These are phyloP conservation scores for Sphenodon punctatus DNA, from an alignment of 2,797 vertebrate species.

Conservation along the genomic window DNA sequence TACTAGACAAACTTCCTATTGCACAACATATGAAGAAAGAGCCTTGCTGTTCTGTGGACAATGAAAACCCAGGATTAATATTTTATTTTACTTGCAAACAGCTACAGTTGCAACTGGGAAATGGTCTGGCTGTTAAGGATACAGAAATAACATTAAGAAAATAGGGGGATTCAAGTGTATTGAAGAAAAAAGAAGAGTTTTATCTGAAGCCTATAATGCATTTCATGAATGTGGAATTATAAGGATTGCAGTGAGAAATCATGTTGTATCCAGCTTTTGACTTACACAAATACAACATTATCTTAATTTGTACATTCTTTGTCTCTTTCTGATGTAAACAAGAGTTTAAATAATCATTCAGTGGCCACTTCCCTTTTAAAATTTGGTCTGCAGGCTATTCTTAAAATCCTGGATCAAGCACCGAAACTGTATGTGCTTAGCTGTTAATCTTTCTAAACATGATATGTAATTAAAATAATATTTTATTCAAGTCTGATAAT, in stretches of 20 bases:
- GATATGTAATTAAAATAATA: slow-evolving; percentile 7
- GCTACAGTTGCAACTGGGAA: neutral
- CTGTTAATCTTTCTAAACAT: slow-evolving; percentile 26
- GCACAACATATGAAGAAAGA: neutral
- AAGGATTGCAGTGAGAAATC: neutral
- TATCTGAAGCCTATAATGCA: neutral
- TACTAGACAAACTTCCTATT: neutral
- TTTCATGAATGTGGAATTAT: slow-evolving; percentile 2
- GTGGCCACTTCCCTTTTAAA: slow-evolving; percentile 25
- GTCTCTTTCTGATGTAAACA: slow-evolving; percentile 17
- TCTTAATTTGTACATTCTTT: slow-evolving; percentile 28
- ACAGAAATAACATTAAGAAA: too few relatives aligned
- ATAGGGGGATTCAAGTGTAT: neutral
- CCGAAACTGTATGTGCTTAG: slow-evolving; percentile 36
- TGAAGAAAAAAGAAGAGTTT: neutral
- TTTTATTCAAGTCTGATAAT: slow-evolving; percentile 28
- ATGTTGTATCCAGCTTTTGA: neutral
- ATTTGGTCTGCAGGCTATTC: slow-evolving; percentile 1
- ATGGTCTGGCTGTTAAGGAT: neutral
- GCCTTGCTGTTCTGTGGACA: neutral
- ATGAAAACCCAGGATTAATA: neutral
- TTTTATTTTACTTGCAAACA: neutral
- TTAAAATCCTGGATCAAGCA: neutral
- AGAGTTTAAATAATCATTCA: slow-evolving; percentile 43
- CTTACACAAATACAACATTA: neutral